phyloP scores from a whole-genome alignment of 1,140 invertebrate species.

The Eriosoma lanigerum region DNA sequence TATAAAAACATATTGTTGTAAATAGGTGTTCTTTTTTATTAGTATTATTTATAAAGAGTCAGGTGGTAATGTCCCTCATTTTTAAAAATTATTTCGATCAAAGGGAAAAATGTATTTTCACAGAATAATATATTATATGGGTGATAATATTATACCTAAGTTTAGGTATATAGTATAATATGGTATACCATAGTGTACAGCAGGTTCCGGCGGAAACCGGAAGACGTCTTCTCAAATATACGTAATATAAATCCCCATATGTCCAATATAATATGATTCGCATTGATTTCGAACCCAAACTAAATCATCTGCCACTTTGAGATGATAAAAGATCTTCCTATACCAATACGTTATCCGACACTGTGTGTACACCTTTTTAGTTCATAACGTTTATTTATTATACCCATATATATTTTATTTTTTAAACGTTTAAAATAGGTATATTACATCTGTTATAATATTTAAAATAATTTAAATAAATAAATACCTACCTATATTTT shows the following conservation, averaged over 20 bases:
- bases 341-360: not conserved
- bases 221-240: slow-evolving; percentile 2
- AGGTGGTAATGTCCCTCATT: not conserved
- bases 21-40: no score
- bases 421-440: not conserved
- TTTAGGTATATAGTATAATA: not conserved
- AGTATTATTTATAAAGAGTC: no score
- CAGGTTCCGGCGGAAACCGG: slow-evolving; percentile 11
- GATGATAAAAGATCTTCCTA: not conserved
- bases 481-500: no score
- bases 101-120: not conserved
- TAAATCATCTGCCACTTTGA: slow-evolving; percentile 12
- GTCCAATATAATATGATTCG: not conserved
- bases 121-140: not conserved
- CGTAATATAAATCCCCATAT: not conserved
- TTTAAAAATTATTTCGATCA: not conserved
- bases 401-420: not conserved
- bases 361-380: not conserved
- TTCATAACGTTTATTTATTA: not conserved
- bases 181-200: not conserved
- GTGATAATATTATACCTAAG: no score
- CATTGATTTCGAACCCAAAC: slow-evolving; percentile 19
- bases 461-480: no score
- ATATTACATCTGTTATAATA: no score
- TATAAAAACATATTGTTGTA: no score